Evolutionary conservation across 2,797 vertebrate genomes (phyloP), one percentile per base, ranked within the genome.

Genomic region (Microcaecilia unicolor): DNA sequence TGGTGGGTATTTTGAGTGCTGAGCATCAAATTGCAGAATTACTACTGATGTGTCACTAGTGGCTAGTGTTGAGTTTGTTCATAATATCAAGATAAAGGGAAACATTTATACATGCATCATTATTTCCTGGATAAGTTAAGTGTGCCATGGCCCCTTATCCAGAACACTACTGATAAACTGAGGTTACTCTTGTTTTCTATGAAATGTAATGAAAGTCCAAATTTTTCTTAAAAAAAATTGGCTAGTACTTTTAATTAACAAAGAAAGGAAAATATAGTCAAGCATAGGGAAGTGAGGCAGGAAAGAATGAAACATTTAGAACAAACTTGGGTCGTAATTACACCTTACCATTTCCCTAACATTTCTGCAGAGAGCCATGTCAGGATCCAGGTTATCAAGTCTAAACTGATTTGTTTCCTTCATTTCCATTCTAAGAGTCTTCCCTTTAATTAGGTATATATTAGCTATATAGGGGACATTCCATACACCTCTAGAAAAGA

Each of bases 381-480:
- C 96, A 20, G 93, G 86, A 72, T 99, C 96, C 68, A 97, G 29
- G 65, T 87, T 94, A 69, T 98, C 93, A 59, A 92, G 76, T 50
- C 90, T 72, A 79, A 98, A 99, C 61, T 85, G 72, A 66, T 97
- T 97, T 63, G 78, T 91, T 57, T 95, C 91, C 47, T 82, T 92
- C 72, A 99, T 80, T 38, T 99, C 91, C 8, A 70, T 82, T 51
- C 93, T 86, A 40, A 99, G 78, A 8, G 69, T 58, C 33, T 78
- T 71, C 48, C 92, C 93, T 67, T 90, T 88, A 70, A 99, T 78
- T 32, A 99, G 85, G 73, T 98, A 99, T 45, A 93, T 63, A 28
- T 97, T 90, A 48, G 93, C 93, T 80, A 97, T 87, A 65, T 86
- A 98, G 14, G 96, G 96, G 52, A 98, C 86, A 76, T 96, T 99